A percentile compares a stretch with the other conserved stretches of the same genome.
Conservation (phyloP, 2,888 invertebrate genomes). For the Beris morrisii region DNA sequence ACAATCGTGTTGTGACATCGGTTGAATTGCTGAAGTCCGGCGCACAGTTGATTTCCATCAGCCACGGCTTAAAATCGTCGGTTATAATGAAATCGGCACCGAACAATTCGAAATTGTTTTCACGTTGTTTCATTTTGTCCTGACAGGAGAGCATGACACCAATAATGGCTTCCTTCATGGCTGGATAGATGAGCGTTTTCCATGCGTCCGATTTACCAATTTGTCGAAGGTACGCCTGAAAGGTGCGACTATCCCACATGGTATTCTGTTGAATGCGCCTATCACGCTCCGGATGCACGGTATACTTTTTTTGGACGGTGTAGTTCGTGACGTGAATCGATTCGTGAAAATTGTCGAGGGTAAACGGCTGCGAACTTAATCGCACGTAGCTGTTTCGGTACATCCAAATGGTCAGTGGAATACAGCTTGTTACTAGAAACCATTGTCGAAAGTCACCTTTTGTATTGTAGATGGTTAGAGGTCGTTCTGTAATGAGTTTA, state of each 20-base stretch:
- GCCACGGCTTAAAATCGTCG: slow-evolving; percentile 85
- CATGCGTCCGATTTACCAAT: slow-evolving; percentile 77
- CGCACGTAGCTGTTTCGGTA: slow-evolving; percentile 91
- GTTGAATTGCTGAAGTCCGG: slow-evolving; percentile 89
- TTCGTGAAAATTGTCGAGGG: slow-evolving; percentile 84
- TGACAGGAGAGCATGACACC: slow-evolving; percentile 87
- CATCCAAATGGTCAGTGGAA: slow-evolving; percentile 90
- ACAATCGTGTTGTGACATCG: slow-evolving; percentile 82
- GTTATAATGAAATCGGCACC: slow-evolving; percentile 95
- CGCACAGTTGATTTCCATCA: slow-evolving; percentile 93
- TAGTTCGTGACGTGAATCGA: slow-evolving; percentile 92
- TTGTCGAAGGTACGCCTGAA: slow-evolving; percentile 67
- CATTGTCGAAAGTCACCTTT: slow-evolving; percentile 96
- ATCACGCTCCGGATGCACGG: slow-evolving; percentile 67
- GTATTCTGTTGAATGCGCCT: slow-evolving; percentile 82
- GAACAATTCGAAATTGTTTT: slow-evolving; percentile 88
- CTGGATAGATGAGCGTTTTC: slow-evolving; percentile 85
- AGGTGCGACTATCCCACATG: slow-evolving; percentile 91
- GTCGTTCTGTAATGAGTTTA: slow-evolving; percentile 68
- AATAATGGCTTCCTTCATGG: slow-evolving; percentile 73
- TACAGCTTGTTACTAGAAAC: slow-evolving; percentile 89
- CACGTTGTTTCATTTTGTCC: slow-evolving; percentile 74
- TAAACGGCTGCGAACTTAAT: slow-evolving; percentile 89
- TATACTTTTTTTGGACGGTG: slow-evolving; percentile 87
- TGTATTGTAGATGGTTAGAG: slow-evolving; percentile 83